phyloP scores from a whole-genome alignment of 1,140 invertebrate genomes.

The Eriocheir sinensis region DNA sequence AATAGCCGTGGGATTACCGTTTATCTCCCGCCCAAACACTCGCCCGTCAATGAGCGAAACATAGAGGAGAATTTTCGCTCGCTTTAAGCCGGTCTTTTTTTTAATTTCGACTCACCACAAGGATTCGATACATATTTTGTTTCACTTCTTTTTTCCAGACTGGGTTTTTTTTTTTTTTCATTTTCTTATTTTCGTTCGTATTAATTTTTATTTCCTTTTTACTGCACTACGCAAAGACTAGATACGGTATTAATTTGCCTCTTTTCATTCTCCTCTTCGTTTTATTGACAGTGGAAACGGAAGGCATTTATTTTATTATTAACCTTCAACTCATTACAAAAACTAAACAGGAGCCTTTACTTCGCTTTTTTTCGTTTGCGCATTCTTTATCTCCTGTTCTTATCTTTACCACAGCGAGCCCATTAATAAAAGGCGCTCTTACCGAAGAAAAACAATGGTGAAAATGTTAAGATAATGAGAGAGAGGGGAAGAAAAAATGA shows the following conservation, averaged over 20 bases:
- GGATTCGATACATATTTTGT: too few species aligned
- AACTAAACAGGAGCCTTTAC: too few species aligned
- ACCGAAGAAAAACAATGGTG: background rate
- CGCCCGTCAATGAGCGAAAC: background rate
- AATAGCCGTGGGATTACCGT: conserved; percentile 70
- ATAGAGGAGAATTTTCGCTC: background rate
- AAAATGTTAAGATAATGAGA: background rate
- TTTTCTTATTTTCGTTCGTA: background rate
- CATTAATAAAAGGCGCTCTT: too few species aligned
- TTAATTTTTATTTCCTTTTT: background rate
- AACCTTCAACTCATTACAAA: too few species aligned
- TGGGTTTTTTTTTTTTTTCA: background rate
- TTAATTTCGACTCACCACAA: background rate
- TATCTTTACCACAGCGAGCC: too few species aligned
- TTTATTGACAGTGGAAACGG: too few species aligned
- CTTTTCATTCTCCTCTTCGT: too few species aligned
- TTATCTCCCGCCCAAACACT: conserved; percentile 63
- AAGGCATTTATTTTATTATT: too few species aligned
- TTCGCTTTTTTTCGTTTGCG: too few species aligned
- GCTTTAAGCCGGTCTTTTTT: too few species aligned
- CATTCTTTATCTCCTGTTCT: too few species aligned
- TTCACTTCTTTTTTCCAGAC: too few species aligned
- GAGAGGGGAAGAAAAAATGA: background rate
- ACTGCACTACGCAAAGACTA: background rate
- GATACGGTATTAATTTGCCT: background rate